These are phyloP conservation scores for Brachionus rotundiformis DNA, from an alignment of 1,140 invertebrate genomes.

Conservation along the genomic window DNA sequence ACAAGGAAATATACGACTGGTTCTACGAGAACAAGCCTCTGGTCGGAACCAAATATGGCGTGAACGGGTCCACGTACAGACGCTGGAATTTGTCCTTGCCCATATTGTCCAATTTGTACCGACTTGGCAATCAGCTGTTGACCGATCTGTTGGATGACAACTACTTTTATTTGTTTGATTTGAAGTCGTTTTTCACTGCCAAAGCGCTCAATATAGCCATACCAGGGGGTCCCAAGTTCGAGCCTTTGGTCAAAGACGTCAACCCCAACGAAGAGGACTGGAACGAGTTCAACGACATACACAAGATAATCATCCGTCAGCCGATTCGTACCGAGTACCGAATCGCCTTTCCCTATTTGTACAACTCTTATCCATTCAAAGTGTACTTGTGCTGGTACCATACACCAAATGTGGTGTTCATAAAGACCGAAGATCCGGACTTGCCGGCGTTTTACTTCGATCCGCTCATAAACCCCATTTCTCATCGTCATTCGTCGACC, in stretches of 20 bases:
- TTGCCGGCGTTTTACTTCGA: conserved; percentile 99
- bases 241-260: conserved; percentile 95
- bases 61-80: conserved; percentile 95
- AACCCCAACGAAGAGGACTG: conserved; percentile 98
- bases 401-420: conserved; percentile 96
- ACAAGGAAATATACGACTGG: conserved; percentile 82
- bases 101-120: conserved; percentile 94
- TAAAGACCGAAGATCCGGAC: conserved; percentile 99
- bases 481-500: conserved; percentile 85
- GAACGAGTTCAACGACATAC: conserved; percentile 99
- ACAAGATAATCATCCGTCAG: conserved; percentile 98
- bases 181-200: conserved; percentile 98
- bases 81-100: conserved; percentile 92
- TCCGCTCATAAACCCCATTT: conserved; percentile 97
- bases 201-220: conserved; percentile 99
- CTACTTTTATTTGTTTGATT: conserved; percentile 98
- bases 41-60: conserved; percentile 75
- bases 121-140: conserved; percentile 93
- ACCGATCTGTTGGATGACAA: conserved; percentile 98
- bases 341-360: conserved; percentile 98
- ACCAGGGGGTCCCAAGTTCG: conserved; percentile 98
- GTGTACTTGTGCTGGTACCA: conserved; percentile 90
- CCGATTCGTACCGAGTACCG: conserved; percentile 97
- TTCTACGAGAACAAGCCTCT: conserved; percentile 98
- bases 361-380: conserved; percentile 92